A percentile compares a stretch with the other conserved stretches of the same genome.
Evolutionary conservation across 2,888 invertebrate species (phyloP).

Genomic region (Pristionchus mayeri): DNA sequence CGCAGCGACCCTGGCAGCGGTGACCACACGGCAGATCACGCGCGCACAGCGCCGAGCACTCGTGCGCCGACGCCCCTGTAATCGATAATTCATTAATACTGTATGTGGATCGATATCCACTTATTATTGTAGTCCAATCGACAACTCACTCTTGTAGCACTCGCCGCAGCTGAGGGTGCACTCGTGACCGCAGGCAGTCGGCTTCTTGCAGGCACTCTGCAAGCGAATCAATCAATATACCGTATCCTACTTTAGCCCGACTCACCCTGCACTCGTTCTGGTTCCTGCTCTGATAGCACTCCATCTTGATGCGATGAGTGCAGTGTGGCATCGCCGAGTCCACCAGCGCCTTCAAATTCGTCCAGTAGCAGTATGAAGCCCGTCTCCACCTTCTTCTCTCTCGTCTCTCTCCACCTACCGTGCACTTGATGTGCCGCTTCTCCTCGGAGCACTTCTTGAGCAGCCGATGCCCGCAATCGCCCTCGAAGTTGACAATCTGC

Average conservation of each 20-base stretch:
- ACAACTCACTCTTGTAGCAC: slow-evolving; percentile 49
- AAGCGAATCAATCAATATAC: slow-evolving; percentile 45
- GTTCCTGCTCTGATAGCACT: slow-evolving; percentile 28
- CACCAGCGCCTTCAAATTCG: neutral
- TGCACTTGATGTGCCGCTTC: neutral
- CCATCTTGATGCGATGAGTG: neutral
- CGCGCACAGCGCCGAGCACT: slow-evolving; percentile 79
- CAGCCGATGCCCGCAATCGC: neutral
- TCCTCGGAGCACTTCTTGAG: slow-evolving; percentile 39
- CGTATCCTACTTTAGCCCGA: neutral
- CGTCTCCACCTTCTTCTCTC: neutral
- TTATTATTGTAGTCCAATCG: neutral
- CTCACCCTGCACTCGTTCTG: slow-evolving; percentile 35
- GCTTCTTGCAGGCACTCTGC: slow-evolving; percentile 64
- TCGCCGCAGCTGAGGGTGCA: slow-evolving; percentile 76
- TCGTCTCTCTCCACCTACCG: slow-evolving; percentile 13
- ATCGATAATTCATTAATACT: neutral
- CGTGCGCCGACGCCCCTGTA: slow-evolving; percentile 53
- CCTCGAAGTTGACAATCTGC: neutral
- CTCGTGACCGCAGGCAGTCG: slow-evolving; percentile 72
- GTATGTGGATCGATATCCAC: neutral
- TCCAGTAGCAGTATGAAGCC: no score
- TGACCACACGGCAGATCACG: slow-evolving; percentile 82
- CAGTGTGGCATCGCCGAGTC: neutral
- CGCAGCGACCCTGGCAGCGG: slow-evolving; percentile 71